These are phyloP conservation scores for Enteromius radiatus DNA, from an alignment of 2,797 vertebrate species.

Conservation along the genomic window DNA sequence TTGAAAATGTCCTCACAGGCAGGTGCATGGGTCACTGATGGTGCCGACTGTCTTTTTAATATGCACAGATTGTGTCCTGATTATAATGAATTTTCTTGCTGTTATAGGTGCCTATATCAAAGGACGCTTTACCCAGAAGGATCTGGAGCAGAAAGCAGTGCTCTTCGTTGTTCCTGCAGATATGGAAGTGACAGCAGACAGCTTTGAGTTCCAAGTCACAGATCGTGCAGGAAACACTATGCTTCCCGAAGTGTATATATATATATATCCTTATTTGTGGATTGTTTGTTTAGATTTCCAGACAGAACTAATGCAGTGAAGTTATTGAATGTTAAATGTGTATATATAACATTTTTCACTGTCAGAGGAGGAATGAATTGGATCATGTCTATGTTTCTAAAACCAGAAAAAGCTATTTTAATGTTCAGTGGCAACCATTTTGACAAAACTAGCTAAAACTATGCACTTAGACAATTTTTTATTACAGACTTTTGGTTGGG, in stretches of 20 bases:
- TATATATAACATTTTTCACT: neutral
- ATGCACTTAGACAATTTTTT: neutral
- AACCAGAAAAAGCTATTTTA: neutral
- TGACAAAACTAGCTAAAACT: neutral
- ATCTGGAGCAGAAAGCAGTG: conserved; percentile 72
- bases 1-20: conserved; percentile 76
- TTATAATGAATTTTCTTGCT: conserved; percentile 38
- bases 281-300: neutral
- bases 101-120: conserved; percentile 74
- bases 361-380: neutral
- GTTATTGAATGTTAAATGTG: conserved; percentile 8
- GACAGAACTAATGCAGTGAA: neutral
- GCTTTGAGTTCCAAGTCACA: conserved; percentile 74
- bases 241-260: conserved; percentile 69
- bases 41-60: neutral
- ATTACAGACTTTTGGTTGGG: no score
- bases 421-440: neutral
- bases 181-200: conserved; percentile 73
- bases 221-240: conserved; percentile 74
- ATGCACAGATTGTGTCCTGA: neutral
- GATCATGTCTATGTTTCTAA: neutral
- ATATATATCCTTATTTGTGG: neutral
- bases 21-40: conserved; percentile 21
- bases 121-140: conserved; percentile 73
- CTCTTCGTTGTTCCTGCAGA: conserved; percentile 71